A percentile compares a stretch with the other conserved stretches of the same genome.
These are phyloP conservation scores for Argopecten irradians DNA, from an alignment of 1,140 invertebrate genomes.

Conservation along the genomic window DNA sequence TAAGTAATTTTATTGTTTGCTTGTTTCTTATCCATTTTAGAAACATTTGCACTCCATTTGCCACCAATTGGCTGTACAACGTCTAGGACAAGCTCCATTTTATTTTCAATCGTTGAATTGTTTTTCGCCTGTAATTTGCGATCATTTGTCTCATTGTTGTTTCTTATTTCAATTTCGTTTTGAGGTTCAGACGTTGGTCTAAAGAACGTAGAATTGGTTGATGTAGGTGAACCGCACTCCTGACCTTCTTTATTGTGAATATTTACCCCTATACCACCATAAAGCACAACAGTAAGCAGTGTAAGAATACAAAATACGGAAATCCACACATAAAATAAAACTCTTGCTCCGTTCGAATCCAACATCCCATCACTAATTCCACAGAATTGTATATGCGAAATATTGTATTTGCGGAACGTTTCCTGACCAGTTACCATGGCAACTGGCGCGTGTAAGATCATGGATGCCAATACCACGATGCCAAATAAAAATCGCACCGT, in stretches of 20 bases:
- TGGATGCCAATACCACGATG: neutral
- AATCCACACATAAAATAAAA: neutral
- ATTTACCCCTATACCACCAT: neutral
- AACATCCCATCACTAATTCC: neutral
- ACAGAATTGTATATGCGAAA: neutral
- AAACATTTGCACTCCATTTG: neutral
- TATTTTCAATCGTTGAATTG: neutral
- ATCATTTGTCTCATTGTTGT: neutral
- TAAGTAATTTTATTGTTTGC: neutral
- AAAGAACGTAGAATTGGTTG: neutral
- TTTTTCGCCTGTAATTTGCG: no score
- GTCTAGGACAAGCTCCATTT: neutral
- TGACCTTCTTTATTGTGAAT: neutral
- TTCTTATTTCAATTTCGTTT: neutral
- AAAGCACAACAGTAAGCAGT: neutral
- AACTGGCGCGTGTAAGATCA: neutral
- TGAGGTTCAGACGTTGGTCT: neutral
- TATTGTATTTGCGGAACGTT: neutral
- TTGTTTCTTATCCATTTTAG: neutral
- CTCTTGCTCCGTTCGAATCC: neutral
- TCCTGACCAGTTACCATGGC: neutral
- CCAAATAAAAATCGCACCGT: neutral
- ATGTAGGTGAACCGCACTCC: neutral
- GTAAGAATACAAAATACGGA: neutral
- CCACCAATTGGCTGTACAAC: neutral